phyloP scores from a whole-genome alignment of 2,113 vertebrate genomes.

The Hemichromis elongatus region DNA sequence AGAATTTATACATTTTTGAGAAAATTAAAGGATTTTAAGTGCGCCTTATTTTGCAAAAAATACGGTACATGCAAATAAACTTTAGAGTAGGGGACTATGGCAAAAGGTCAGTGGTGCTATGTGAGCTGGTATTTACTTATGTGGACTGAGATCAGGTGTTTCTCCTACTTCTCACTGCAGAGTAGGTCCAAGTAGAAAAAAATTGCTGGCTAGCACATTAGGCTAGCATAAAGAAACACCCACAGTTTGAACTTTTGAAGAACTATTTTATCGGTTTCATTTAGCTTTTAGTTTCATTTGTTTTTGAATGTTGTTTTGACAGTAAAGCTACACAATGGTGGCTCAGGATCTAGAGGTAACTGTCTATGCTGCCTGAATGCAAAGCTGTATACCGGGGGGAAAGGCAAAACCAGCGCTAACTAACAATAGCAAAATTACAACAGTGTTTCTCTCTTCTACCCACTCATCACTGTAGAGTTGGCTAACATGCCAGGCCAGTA shows the following conservation, averaged over 20 bases:
- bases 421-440: not conserved
- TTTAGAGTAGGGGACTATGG: not conserved
- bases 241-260: not conserved
- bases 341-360: no score
- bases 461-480: not conserved
- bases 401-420: not conserved
- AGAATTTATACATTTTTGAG: no score
- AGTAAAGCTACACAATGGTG: no score
- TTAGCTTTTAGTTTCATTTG: not conserved
- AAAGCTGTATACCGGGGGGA: not conserved
- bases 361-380: no score
- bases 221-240: not conserved
- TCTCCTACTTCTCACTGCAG: not conserved
- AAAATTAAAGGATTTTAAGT: no score
- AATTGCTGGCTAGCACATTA: not conserved
- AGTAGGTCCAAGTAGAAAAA: not conserved
- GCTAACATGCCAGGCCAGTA: not conserved
- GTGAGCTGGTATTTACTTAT: not conserved
- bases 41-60: no score
- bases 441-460: not conserved
- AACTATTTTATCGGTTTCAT: not conserved
- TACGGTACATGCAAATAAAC: not conserved
- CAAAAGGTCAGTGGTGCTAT: not conserved
- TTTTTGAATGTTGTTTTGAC: no score
- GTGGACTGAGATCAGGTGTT: not conserved